Percentiles rank a stretch among this genome's conserved stretches.
These are phyloP conservation scores for Mesaphorura yosii DNA, from an alignment of 1,140 invertebrate genomes.

Conservation along the genomic window DNA sequence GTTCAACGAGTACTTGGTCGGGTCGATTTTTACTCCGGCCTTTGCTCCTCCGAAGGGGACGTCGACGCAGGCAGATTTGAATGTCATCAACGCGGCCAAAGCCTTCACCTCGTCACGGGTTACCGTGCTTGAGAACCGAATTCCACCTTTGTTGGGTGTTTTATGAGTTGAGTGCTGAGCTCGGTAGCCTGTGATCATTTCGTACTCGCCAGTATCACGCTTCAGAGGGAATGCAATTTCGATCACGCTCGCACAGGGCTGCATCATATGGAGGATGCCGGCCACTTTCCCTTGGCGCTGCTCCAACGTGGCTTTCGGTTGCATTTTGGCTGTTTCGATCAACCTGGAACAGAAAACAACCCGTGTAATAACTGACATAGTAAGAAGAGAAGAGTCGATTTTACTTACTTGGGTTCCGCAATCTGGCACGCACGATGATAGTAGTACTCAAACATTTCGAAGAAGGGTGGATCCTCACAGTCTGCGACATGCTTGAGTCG, in stretches of 20 bases:
- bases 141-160: conserved; percentile 96
- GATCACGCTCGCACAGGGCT: conserved; percentile 87
- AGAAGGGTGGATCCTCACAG: conserved; percentile 65
- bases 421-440: conserved; percentile 71
- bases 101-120: conserved; percentile 87
- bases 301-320: conserved; percentile 56
- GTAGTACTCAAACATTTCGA: conserved; percentile 92
- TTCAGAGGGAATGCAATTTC: conserved; percentile 88
- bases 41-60: conserved; percentile 86
- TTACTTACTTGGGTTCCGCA: conserved; percentile 7
- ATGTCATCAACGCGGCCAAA: conserved; percentile 95
- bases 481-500: conserved; percentile 66
- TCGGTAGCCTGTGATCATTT: conserved; percentile 91
- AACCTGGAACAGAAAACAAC: conserved; percentile 44
- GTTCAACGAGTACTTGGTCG: conserved; percentile 82
- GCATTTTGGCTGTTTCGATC: conserved; percentile 60
- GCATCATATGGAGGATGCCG: conserved; percentile 83
- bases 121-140: conserved; percentile 87
- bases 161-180: conserved; percentile 95
- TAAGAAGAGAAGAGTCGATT: background rate
- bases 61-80: conserved; percentile 47
- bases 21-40: conserved; percentile 95
- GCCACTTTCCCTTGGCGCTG: conserved; percentile 82
- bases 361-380: too few species aligned
- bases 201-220: conserved; percentile 87